Evolutionary conservation across 53 echinoderm and acorn worm genomes (phyloP).

Genomic region (Henricia sp.): DNA sequence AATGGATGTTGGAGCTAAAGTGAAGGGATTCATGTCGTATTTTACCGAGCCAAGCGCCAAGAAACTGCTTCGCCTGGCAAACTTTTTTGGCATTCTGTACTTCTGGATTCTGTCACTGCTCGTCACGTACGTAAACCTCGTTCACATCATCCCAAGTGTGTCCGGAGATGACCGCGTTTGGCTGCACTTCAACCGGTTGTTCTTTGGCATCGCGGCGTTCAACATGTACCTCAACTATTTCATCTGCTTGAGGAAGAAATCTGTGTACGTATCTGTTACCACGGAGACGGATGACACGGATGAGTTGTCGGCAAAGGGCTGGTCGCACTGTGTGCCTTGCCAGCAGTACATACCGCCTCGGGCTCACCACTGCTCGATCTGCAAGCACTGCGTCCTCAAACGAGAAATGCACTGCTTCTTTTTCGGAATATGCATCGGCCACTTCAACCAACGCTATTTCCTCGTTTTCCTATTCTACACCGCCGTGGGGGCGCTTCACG

Average conservation of each 20-base stretch:
- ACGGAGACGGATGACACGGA: constrained; percentile 29
- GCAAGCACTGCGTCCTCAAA: constrained; percentile 78
- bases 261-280: constrained; percentile 54
- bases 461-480: constrained; percentile 79
- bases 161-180: constrained; percentile 14
- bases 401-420: constrained; percentile 89
- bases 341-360: constrained; percentile 90
- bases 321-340: constrained; percentile 91
- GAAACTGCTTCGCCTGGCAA: constrained; percentile 53
- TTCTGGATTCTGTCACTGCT: constrained; percentile 65
- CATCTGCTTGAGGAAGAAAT: constrained; percentile 50
- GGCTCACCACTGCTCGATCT: constrained; percentile 85
- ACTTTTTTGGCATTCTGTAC: constrained; percentile 73
- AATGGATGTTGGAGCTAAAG: constrained; percentile 44
- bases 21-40: constrained; percentile 12
- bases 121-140: constrained; percentile 16
- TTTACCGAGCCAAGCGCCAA: constrained; percentile 43
- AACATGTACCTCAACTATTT: constrained; percentile 79
- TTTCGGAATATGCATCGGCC: constrained; percentile 79
- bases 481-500: constrained; percentile 54
- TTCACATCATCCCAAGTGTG: constrained; percentile 57
- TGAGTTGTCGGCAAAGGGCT: constrained; percentile 69
- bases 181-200: constrained; percentile 46
- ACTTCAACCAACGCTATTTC: constrained; percentile 80
- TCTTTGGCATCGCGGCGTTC: constrained; percentile 32